Evolutionary conservation across 2,888 invertebrate species (phyloP).

Genomic region (Troides oblongomaculatus): DNA sequence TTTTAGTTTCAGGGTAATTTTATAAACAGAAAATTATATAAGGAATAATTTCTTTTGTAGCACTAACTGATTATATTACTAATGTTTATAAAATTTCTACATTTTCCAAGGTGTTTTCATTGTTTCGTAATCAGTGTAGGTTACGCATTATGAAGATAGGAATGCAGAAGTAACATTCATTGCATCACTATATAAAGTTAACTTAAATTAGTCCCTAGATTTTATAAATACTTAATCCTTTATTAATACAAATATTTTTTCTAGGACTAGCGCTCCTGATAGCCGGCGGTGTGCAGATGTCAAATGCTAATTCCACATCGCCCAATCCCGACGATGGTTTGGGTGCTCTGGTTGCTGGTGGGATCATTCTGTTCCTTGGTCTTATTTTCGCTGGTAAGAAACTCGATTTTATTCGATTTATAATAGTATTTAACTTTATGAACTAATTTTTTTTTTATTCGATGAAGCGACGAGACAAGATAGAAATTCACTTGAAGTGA

Average conservation of each 20-base stretch:
- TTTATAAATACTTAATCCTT: neutral
- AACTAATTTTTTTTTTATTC: too few relatives aligned
- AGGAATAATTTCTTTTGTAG: too few relatives aligned
- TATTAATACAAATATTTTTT: constrained; percentile 31
- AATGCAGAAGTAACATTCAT: neutral
- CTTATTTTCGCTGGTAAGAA: constrained; percentile 80
- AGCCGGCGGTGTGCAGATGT: constrained; percentile 82
- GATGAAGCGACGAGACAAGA: too few relatives aligned
- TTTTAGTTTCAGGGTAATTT: too few relatives aligned
- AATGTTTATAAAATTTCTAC: neutral
- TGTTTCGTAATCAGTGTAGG: constrained; percentile 11
- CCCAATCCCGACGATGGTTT: constrained; percentile 63
- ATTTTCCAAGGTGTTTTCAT: neutral
- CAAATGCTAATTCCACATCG: constrained; percentile 60
- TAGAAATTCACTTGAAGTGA: too few relatives aligned
- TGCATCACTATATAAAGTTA: too few relatives aligned
- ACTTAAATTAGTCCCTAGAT: too few relatives aligned
- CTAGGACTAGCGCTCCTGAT: constrained; percentile 82
- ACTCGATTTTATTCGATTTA: too few relatives aligned
- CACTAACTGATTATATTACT: too few relatives aligned
- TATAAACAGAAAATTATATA: too few relatives aligned
- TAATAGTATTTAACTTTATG: too few relatives aligned
- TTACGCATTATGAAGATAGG: constrained; percentile 6
- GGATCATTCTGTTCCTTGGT: constrained; percentile 81
- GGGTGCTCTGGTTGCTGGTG: constrained; percentile 82